A percentile compares a stretch with the other conserved stretches of the same genome.
These are phyloP conservation scores for Cheirogaleus medius DNA, from an alignment of 2,113 vertebrate species.

Conservation along the genomic window DNA sequence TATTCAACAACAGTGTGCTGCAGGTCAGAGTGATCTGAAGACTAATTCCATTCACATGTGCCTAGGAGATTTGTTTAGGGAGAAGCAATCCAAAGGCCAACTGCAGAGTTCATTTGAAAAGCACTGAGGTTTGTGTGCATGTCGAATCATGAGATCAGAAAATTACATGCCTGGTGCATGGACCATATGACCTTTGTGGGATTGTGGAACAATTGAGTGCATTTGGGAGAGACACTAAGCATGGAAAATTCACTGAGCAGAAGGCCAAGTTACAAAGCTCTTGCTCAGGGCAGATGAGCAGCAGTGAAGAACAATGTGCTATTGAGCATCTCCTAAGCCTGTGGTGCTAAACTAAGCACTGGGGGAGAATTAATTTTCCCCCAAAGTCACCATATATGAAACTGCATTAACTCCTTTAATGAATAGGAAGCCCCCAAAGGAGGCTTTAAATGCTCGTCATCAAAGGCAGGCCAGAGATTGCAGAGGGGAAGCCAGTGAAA, in stretches of 20 bases:
- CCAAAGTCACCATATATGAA: background rate
- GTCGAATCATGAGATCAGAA: conserved; percentile 77
- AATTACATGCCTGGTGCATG: conserved; percentile 72
- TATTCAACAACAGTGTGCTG: background rate
- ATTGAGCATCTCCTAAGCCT: conserved; percentile 16
- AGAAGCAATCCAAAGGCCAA: conserved; percentile 60
- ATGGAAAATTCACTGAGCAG: conserved; percentile 53
- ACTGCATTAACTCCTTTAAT: conserved; percentile 14
- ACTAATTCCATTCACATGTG: conserved; percentile 67
- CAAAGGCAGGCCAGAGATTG: background rate
- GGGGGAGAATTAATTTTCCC: background rate
- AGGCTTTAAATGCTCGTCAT: background rate
- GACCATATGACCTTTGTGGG: conserved; percentile 62
- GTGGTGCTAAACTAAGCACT: background rate
- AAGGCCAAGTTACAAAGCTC: conserved; percentile 30
- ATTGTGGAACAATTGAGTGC: conserved; percentile 62
- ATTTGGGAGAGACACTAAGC: conserved; percentile 52
- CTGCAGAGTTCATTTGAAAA: conserved; percentile 67
- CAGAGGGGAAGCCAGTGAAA: background rate
- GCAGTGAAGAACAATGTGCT: background rate
- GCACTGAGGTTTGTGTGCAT: conserved; percentile 68
- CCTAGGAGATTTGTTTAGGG: conserved; percentile 55
- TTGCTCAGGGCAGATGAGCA: background rate
- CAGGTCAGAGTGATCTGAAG: conserved; percentile 5
- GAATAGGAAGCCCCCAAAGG: background rate